phyloP scores from a whole-genome alignment of 1,140 invertebrate species.

The Calephelis virginiensis region DNA sequence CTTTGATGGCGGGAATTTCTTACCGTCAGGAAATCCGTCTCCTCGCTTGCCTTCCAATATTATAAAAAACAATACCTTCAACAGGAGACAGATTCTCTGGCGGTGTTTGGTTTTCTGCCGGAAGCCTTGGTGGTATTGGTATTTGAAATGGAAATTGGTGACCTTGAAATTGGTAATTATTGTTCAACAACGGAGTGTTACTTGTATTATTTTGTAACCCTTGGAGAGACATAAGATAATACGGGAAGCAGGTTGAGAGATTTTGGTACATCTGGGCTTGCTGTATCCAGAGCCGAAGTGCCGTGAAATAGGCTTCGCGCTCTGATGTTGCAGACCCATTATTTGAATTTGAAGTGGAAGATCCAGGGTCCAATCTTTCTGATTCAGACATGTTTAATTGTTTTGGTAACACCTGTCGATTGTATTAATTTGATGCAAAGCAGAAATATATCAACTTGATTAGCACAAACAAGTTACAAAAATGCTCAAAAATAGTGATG shows the following conservation, averaged over 20 bases:
- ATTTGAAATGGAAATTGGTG: conserved; percentile 64
- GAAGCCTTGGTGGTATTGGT: conserved; percentile 45
- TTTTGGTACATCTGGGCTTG: conserved; percentile 79
- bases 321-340: conserved; percentile 47
- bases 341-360: conserved; percentile 28
- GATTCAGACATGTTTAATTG: conserved; percentile 25
- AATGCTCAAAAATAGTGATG: conserved; percentile 8
- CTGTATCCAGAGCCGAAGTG: conserved; percentile 77
- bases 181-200: conserved; percentile 66
- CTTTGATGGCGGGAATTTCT: too few species aligned
- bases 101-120: conserved; percentile 39
- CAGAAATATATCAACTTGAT: too few species aligned
- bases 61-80: conserved; percentile 44
- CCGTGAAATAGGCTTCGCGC: conserved; percentile 79
- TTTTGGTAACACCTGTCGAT: too few species aligned
- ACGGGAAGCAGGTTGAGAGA: conserved; percentile 79
- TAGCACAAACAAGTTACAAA: too few species aligned
- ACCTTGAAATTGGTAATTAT: conserved; percentile 69
- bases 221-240: conserved; percentile 80
- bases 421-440: too few species aligned
- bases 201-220: conserved; percentile 66
- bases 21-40: too few species aligned
- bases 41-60: conserved; percentile 1
- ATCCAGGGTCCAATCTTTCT: conserved; percentile 18
- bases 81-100: conserved; percentile 44